phyloP scores from a whole-genome alignment of 2,888 invertebrate genomes.

The Tinea pellionella region DNA sequence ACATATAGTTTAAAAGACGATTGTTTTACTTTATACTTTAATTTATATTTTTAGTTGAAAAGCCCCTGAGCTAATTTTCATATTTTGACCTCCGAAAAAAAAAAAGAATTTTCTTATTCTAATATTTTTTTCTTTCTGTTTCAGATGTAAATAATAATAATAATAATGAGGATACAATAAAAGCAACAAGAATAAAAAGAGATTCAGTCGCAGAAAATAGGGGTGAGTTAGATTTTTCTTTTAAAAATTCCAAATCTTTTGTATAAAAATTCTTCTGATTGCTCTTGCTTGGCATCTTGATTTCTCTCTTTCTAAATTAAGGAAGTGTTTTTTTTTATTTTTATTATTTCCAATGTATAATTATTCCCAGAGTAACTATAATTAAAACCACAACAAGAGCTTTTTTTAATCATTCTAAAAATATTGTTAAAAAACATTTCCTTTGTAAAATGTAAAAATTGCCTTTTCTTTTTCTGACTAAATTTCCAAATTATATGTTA shows the following conservation, averaged over 20 bases:
- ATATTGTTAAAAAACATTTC: neutral
- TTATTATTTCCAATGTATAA: too few relatives aligned
- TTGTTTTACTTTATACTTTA: too few relatives aligned
- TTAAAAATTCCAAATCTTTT: neutral
- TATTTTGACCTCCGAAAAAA: too few relatives aligned
- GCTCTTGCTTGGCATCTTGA: neutral
- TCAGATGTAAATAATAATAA: constrained; percentile 32
- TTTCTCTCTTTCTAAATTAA: neutral
- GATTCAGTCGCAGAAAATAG: constrained; percentile 62
- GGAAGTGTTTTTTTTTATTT: neutral
- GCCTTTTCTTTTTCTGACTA: neutral
- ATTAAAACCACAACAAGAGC: too few relatives aligned
- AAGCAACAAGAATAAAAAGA: constrained; percentile 57
- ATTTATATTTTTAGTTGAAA: too few relatives aligned
- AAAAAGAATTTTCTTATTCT: too few relatives aligned
- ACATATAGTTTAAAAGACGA: neutral
- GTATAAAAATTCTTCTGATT: neutral
- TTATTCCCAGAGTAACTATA: too few relatives aligned
- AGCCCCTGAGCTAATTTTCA: too few relatives aligned
- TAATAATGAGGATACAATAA: constrained; percentile 41
- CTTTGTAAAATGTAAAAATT: neutral
- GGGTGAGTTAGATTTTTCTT: constrained; percentile 40
- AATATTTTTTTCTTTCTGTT: constrained; percentile 30
- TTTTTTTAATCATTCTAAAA: too few relatives aligned
- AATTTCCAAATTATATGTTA: neutral